These are phyloP conservation scores for Alsophila aescularia DNA, from an alignment of 2,888 invertebrate species.

Conservation along the genomic window DNA sequence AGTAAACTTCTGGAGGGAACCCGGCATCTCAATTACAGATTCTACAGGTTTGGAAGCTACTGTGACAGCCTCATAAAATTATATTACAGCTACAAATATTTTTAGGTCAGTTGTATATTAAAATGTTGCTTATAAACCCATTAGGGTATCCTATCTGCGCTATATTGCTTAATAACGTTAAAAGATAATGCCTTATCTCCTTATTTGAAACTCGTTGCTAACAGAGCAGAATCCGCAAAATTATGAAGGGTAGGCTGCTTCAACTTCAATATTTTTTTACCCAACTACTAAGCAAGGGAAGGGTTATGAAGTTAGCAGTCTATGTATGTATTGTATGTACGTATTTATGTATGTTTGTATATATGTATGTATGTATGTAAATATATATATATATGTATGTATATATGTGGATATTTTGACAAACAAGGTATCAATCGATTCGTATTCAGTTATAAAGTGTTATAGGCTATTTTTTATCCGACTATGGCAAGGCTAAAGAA, in stretches of 20 bases:
- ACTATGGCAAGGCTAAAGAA: too few relatives aligned
- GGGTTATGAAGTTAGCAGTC: too few relatives aligned
- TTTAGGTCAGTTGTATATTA: conserved; percentile 16
- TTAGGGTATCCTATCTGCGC: conserved; percentile 2
- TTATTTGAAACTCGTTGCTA: neutral
- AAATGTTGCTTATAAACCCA: conserved; percentile 11
- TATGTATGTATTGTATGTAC: too few relatives aligned
- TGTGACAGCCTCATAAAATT: conserved; percentile 13
- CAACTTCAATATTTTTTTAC: neutral
- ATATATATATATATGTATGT: too few relatives aligned
- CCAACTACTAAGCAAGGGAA: too few relatives aligned
- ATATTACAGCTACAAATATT: conserved; percentile 19
- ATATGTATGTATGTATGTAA: too few relatives aligned
- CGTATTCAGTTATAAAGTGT: too few relatives aligned
- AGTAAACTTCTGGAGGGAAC: conserved; percentile 36
- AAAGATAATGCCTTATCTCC: neutral
- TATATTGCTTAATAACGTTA: conserved; percentile 3
- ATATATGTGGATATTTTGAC: too few relatives aligned
- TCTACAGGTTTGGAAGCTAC: conserved; percentile 11
- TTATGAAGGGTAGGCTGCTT: neutral
- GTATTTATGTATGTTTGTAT: too few relatives aligned
- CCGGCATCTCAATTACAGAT: conserved; percentile 28
- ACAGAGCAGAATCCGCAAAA: neutral
- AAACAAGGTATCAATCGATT: too few relatives aligned
- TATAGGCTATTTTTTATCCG: too few relatives aligned